Evolutionary conservation across 2,797 vertebrate species (phyloP), one percentile per base, ranked within the genome.

Genomic region (Fringilla coelebs): DNA sequence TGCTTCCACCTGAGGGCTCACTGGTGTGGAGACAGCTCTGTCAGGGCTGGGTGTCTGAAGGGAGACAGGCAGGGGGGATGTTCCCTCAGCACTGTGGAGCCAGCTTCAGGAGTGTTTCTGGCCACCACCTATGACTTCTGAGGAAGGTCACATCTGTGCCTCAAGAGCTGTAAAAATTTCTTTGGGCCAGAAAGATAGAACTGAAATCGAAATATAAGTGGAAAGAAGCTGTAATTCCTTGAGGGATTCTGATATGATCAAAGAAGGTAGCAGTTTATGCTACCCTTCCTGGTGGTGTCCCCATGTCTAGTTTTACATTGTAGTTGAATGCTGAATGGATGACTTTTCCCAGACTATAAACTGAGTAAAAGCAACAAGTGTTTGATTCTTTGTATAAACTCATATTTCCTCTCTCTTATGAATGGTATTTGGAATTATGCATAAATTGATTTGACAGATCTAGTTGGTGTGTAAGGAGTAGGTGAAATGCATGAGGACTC

Each of bases 301-400:
- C 13, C 4, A 2, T 31, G 20, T 52, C 32, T 51, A 57, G 19
- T 54, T 81, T 88, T 55, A 28, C n/a, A n/a, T n/a, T 0, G 0
- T n/a, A 65, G 9, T 26, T 8, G 14, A 29, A 45, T 89, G 28
- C 40, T 52, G 29, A 87, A 57, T 40, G 17, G 19, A 45, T 3
- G 4, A 38, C 18, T 43, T 77, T 71, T 72, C 17, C 43, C 24
- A 68, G 14, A 13, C 45, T 74, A 25, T 46, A 46, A 67, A 32
- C 7, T 32, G 46, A 41, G 8, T 34, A 70, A 89, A 72, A 87
- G 17, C 43, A 90, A 34, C 12, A 49, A 13, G 58, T 54, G 8
- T 36, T 68, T 29, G 1, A 2, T 36, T 83, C 6, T 61, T 72
- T 48, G 7, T 34, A 22, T 60, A 68, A 80, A 43, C 3, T 49